Percentiles rank a stretch among this genome's conserved stretches.
These are phyloP conservation scores for Tribolium freemani DNA, from an alignment of 2,888 invertebrate genomes.

Conservation along the genomic window DNA sequence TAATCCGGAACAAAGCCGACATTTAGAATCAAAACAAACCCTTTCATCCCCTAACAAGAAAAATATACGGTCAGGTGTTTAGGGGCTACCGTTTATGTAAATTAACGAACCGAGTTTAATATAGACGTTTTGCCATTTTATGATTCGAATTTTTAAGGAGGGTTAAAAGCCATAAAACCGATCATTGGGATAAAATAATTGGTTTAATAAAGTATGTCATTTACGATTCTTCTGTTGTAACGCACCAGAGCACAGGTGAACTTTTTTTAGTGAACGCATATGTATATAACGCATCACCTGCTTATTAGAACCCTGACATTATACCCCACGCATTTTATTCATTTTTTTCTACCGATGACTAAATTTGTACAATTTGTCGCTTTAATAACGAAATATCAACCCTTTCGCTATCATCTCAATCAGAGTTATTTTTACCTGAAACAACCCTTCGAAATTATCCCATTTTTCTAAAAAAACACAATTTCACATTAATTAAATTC, in stretches of 20 bases:
- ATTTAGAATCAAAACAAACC: slow-evolving; percentile 15
- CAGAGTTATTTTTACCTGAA: slow-evolving; percentile 19
- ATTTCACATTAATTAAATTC: slow-evolving; percentile 26
- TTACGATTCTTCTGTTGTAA: slow-evolving; percentile 49
- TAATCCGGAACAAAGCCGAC: slow-evolving; percentile 26
- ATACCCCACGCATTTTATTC: slow-evolving; percentile 55
- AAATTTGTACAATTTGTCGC: slow-evolving; percentile 57
- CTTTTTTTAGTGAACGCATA: slow-evolving; percentile 47
- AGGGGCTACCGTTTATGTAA: slow-evolving; percentile 37
- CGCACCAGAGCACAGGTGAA: slow-evolving; percentile 52
- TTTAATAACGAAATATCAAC: slow-evolving; percentile 56
- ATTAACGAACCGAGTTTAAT: slow-evolving; percentile 8
- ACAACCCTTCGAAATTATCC: slow-evolving; percentile 12
- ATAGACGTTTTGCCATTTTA: neutral
- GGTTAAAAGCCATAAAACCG: slow-evolving; percentile 50
- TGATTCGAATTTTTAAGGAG: slow-evolving; percentile 33
- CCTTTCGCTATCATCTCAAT: slow-evolving; percentile 33
- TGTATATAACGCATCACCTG: slow-evolving; percentile 49
- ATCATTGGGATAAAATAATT: slow-evolving; percentile 51
- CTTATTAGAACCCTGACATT: slow-evolving; percentile 48
- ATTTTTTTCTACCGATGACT: slow-evolving; percentile 43
- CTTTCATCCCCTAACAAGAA: neutral
- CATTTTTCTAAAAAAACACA: neutral
- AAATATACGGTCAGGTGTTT: slow-evolving; percentile 12
- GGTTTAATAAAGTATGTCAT: slow-evolving; percentile 55